Base-by-base conservation (phyloP, 1,140 invertebrate species). In the Atopsyche davidsoni region DNA sequence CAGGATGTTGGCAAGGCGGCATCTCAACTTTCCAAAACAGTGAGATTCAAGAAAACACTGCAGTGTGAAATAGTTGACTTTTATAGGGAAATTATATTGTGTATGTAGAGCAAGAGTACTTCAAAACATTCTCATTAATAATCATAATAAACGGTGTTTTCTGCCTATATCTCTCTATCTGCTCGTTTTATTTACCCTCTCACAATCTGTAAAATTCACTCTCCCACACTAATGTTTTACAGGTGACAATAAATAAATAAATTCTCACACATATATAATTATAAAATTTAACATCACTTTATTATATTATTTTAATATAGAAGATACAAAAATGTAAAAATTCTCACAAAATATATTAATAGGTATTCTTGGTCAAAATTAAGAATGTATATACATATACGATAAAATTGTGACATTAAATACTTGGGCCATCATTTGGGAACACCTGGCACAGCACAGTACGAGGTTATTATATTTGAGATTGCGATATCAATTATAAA, bases 81-180 rank as follows among this genome's bases (percentile, higher is more conserved):
- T 53, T 54, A 58, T 58, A 58, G 51, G 56, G 46, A 54, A 57
- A 46, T 42, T 46, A 51, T 46, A 72, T 68, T 67, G 70, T 73
- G 67, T 70, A 65, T 74, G 72, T 64, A 69, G 71, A 71, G 68
- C 67, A 70, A 73, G 48, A 48, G 70, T 72, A 69, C 68, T 73
- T 73, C 68, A 70, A 70, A 72, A 51, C 69, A 68, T 74, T 74
- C 69, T 74, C 69, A 74, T 74, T 73, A 72, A 72, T 74, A 70
- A 72, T 58, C 48, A 55, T 55, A 74, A 74, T 74, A 74, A 74
- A 74, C 72, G 69, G 72, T 74, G 72, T 74, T 74, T 74, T 73
- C 72, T 74, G 72, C 70, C 53, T 58, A 55, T 58, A 58, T 52
- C 57, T 58, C 57, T 58, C 49, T 52, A 47, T 9, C 22, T 42